Percentiles rank a stretch among this genome's conserved stretches.
Evolutionary conservation across 2,888 invertebrate species (phyloP).

Genomic region (Nephrocerus scutellatus): DNA sequence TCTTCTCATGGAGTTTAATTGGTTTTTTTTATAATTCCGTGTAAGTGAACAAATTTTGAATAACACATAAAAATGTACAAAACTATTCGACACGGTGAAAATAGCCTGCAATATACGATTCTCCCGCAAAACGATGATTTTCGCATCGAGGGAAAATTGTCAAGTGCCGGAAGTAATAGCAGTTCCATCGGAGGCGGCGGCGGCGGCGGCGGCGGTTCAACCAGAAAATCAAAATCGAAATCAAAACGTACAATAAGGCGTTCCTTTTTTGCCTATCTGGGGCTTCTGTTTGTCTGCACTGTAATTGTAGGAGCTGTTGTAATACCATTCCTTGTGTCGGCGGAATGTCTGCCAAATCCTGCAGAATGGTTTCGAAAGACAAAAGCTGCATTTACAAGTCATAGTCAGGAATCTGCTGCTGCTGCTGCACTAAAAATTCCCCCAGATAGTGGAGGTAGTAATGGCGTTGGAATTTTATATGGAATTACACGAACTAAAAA

Average conservation of each 20-base stretch:
- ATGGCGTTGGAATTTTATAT: no score
- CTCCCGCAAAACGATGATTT: conserved; percentile 65
- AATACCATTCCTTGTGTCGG: conserved; percentile 44
- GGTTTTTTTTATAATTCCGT: no score
- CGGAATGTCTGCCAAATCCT: conserved; percentile 44
- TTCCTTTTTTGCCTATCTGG: conserved; percentile 45
- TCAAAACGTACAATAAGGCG: conserved; percentile 31
- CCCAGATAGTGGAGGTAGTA: no score
- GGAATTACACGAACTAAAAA: no score
- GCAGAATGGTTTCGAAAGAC: conserved; percentile 45
- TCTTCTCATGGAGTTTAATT: no score
- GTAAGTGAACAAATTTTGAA: not conserved
- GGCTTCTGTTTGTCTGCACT: conserved; percentile 44
- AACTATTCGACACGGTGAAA: conserved; percentile 67
- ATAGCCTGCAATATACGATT: conserved; percentile 67
- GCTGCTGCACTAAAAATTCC: no score
- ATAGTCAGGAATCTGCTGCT: no score
- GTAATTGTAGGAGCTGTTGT: conserved; percentile 45
- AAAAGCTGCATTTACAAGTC: conserved; percentile 38
- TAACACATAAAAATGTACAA: conserved; percentile 56
- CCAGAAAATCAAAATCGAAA: conserved; percentile 22
- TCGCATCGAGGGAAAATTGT: conserved; percentile 54
- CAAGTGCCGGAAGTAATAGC: conserved; percentile 51
- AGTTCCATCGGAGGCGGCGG: conserved; percentile 36
- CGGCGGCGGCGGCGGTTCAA: not conserved